Conservation (phyloP, 2,113 vertebrate genomes). For the Panthera uncia region DNA sequence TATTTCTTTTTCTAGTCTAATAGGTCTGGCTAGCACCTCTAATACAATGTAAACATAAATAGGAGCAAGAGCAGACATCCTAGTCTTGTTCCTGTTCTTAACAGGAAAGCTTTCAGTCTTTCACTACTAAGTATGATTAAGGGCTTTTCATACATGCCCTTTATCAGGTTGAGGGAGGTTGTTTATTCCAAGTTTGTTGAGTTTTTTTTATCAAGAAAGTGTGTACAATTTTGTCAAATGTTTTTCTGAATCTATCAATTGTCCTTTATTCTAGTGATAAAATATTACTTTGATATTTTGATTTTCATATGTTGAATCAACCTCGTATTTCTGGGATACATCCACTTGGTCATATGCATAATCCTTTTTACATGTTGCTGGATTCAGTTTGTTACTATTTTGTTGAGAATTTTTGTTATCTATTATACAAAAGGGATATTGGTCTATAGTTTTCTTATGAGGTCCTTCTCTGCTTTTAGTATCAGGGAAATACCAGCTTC, state of each 20-base stretch:
- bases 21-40: not conserved
- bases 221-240: not conserved
- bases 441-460: not conserved
- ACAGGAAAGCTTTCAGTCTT: not conserved
- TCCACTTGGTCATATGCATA: not conserved
- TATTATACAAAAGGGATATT: not conserved
- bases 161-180: not conserved
- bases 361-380: not conserved
- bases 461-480: not conserved
- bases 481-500: not conserved
- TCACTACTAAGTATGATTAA: not conserved
- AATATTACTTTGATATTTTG: not conserved
- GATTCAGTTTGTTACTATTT: not conserved
- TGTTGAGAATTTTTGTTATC: not conserved
- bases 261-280: not conserved
- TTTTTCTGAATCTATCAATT: not conserved
- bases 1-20: not conserved
- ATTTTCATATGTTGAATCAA: not conserved
- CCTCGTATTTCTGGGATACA: not conserved
- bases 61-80: not conserved
- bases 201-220: conserved; percentile 2
- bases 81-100: not conserved
- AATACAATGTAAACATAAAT: not conserved
- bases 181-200: not conserved
- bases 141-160: not conserved